Conservation (phyloP, 2,113 vertebrate species). For the Passer domesticus region DNA sequence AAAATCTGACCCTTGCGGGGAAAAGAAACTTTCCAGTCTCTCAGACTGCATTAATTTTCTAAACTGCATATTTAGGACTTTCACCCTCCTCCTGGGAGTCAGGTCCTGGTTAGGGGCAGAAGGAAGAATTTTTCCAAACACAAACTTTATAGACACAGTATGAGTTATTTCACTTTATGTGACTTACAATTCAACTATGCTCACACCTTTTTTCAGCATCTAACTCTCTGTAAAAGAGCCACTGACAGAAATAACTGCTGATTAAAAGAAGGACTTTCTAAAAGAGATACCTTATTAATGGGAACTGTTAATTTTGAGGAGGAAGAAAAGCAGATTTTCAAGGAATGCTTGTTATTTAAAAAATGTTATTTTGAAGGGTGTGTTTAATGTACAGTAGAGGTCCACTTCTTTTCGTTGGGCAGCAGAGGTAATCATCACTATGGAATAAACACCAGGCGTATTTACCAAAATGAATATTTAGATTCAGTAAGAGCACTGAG, state of each 20-base stretch:
- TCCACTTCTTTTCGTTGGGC: neutral
- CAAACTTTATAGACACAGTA: neutral
- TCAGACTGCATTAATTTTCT: neutral
- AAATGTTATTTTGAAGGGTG: neutral
- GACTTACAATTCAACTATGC: neutral
- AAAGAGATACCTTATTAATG: neutral
- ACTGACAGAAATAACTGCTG: neutral
- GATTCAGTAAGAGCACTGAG: neutral
- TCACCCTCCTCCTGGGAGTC: neutral
- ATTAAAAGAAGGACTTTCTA: neutral
- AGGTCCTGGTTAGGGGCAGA: neutral
- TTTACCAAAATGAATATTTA: neutral
- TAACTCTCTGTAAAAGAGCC: neutral
- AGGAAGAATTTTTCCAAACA: neutral
- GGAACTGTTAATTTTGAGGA: neutral
- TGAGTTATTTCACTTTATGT: neutral
- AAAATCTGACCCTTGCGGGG: neutral
- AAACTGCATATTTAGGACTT: neutral
- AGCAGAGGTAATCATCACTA: neutral
- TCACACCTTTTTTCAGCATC: neutral
- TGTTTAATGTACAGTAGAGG: neutral
- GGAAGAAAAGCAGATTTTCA: neutral
- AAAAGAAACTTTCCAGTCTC: neutral
- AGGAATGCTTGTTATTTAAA: neutral
- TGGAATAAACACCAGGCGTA: neutral